These are phyloP conservation scores for Desmophyllum pertusum DNA, from an alignment of 92 coral and sea anemone species.

Conservation along the genomic window DNA sequence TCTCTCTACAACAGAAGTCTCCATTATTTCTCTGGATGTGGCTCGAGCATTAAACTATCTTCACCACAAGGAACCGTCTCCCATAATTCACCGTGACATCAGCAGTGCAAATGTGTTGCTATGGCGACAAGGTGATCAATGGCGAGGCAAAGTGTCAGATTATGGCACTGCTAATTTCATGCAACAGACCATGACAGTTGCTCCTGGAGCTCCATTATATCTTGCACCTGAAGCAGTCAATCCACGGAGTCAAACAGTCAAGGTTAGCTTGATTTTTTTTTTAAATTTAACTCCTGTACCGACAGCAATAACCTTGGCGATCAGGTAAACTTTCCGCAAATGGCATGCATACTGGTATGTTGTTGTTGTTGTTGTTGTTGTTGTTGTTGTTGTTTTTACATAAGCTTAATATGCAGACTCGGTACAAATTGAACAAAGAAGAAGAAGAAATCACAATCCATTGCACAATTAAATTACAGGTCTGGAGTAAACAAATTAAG, in stretches of 20 bases:
- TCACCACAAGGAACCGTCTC: constrained; percentile 64
- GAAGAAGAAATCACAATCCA: too few relatives aligned
- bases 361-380: too few relatives aligned
- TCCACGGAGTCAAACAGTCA: constrained; percentile 64
- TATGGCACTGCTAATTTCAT: constrained; percentile 82
- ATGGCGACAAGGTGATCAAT: constrained; percentile 62
- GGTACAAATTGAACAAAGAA: too few relatives aligned
- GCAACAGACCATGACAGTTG: constrained; percentile 60
- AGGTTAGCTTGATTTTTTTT: constrained; percentile 37
- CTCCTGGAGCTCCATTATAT: constrained; percentile 76
- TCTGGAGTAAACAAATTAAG: too few relatives aligned
- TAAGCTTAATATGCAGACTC: too few relatives aligned
- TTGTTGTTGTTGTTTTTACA: too few relatives aligned
- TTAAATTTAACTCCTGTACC: too few relatives aligned
- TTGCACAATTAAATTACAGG: too few relatives aligned
- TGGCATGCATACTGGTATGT: too few relatives aligned
- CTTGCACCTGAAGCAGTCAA: constrained; percentile 75
- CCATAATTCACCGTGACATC: constrained; percentile 81
- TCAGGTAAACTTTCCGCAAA: too few relatives aligned
- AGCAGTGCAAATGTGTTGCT: constrained; percentile 86
- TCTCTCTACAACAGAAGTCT: constrained; percentile 55
- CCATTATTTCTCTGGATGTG: constrained; percentile 56
- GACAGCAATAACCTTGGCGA: too few relatives aligned
- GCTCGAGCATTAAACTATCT: constrained; percentile 72
- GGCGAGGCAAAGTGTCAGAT: constrained; percentile 81